Percentiles rank a stretch among this genome's conserved stretches.
Conservation (phyloP, 1,140 invertebrate species). For the Psix sp. region DNA sequence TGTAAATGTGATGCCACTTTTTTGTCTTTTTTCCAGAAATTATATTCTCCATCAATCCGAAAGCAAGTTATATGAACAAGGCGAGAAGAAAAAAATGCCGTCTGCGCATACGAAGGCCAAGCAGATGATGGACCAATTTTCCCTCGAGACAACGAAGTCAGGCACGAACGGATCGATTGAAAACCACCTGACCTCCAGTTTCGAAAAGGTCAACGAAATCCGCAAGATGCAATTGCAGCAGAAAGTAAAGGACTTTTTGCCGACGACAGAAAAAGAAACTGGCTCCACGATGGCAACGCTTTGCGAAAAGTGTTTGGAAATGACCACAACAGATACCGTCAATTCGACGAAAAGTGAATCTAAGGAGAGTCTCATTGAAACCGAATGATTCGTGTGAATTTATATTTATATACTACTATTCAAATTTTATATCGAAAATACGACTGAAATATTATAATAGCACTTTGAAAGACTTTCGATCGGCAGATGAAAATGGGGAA, state of each 20-base stretch:
- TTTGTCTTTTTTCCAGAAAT: constrained; percentile 59
- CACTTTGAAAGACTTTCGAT: no score
- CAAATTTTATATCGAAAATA: no score
- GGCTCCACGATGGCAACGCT: constrained; percentile 21
- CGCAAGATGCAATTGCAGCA: constrained; percentile 19
- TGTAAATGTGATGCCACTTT: not conserved
- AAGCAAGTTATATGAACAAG: constrained; percentile 53
- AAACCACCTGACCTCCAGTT: not conserved
- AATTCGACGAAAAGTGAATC: constrained; percentile 9
- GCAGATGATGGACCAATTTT: constrained; percentile 65
- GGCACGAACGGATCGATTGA: not conserved
- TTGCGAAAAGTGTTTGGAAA: constrained; percentile 16
- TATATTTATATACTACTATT: no score
- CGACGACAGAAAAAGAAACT: constrained; percentile 39
- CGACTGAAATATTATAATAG: no score
- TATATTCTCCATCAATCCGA: constrained; percentile 65
- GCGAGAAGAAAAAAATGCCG: constrained; percentile 60
- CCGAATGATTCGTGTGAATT: constrained; percentile 57
- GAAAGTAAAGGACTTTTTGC: constrained; percentile 4
- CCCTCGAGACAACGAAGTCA: constrained; percentile 59
- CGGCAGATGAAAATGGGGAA: no score
- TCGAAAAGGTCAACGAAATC: constrained; percentile 4
- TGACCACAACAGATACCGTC: constrained; percentile 1
- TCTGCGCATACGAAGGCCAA: constrained; percentile 68
- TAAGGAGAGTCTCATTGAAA: constrained; percentile 16